Evolutionary conservation across 2,113 vertebrate genomes (phyloP).

Genomic region (Sarotherodon lohbergeri): DNA sequence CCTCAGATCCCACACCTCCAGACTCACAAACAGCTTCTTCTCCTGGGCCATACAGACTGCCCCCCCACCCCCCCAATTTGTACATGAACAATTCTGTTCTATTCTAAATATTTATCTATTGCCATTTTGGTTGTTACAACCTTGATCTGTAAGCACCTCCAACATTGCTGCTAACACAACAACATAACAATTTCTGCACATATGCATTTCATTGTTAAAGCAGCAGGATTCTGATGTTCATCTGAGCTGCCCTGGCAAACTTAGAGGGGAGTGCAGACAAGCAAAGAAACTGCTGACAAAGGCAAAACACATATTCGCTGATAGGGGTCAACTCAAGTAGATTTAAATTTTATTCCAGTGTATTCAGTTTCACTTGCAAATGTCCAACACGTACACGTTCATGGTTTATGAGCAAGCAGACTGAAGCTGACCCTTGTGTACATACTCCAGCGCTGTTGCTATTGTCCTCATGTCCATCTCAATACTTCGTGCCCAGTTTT

Average conservation of each 20-base stretch:
- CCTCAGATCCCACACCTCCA: no score
- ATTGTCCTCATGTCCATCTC: conserved; percentile 97
- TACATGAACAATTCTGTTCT: not conserved
- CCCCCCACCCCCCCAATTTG: not conserved
- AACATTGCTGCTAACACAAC: not conserved
- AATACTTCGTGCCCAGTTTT: conserved; percentile 95
- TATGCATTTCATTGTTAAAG: not conserved
- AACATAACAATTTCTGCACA: not conserved
- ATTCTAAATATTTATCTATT: not conserved
- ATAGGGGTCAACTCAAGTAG: not conserved
- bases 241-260: not conserved
- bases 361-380: not conserved
- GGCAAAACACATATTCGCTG: not conserved
- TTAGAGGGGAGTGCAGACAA: not conserved
- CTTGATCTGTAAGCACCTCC: not conserved
- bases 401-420: conserved; percentile 72
- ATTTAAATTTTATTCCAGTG: not conserved
- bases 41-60: no score
- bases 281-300: not conserved
- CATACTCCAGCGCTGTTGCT: conserved; percentile 88
- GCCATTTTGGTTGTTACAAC: not conserved
- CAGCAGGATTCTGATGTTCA: not conserved
- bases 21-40: no score
- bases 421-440: conserved; percentile 89
- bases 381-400: not conserved